These are phyloP conservation scores for Latrodectus hesperus DNA, from an alignment of 2,888 invertebrate genomes.

Conservation along the genomic window DNA sequence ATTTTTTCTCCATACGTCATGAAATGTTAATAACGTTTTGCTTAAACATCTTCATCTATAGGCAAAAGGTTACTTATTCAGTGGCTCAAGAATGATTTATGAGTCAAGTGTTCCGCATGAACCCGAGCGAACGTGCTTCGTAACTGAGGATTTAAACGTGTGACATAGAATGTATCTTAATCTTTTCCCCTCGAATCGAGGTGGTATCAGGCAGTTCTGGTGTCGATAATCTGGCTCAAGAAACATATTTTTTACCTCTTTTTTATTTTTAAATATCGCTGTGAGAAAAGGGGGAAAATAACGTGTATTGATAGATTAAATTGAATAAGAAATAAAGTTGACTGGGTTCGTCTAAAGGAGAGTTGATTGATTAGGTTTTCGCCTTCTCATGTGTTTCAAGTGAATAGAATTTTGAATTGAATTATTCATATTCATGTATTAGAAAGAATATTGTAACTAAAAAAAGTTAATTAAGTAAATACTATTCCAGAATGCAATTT, in stretches of 20 bases:
- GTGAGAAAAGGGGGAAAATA: constrained; percentile 14
- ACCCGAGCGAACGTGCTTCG: constrained; percentile 29
- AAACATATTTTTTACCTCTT: constrained; percentile 3
- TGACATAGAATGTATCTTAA: constrained; percentile 34
- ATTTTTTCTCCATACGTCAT: too few species aligned
- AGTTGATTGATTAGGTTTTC: too few species aligned
- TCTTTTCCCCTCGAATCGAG: constrained; percentile 24
- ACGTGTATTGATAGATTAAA: constrained; percentile 24
- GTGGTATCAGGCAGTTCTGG: constrained; percentile 47
- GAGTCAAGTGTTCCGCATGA: constrained; percentile 34
- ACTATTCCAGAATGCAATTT: too few species aligned
- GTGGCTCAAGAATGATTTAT: constrained; percentile 19
- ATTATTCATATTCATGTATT: too few species aligned
- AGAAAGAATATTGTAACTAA: too few species aligned
- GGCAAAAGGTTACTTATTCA: background rate
- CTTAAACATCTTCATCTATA: too few species aligned
- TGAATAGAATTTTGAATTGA: too few species aligned
- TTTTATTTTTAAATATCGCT: background rate
- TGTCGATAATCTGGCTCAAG: constrained; percentile 16
- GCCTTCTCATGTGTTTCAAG: too few species aligned
- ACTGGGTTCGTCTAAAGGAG: constrained; percentile 30
- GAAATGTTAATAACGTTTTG: too few species aligned
- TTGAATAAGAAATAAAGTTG: constrained; percentile 48
- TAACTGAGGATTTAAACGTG: constrained; percentile 38
- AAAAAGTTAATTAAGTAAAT: too few species aligned